These are phyloP conservation scores for Cyaniris semiargus DNA, from an alignment of 2,888 invertebrate genomes.

Conservation along the genomic window DNA sequence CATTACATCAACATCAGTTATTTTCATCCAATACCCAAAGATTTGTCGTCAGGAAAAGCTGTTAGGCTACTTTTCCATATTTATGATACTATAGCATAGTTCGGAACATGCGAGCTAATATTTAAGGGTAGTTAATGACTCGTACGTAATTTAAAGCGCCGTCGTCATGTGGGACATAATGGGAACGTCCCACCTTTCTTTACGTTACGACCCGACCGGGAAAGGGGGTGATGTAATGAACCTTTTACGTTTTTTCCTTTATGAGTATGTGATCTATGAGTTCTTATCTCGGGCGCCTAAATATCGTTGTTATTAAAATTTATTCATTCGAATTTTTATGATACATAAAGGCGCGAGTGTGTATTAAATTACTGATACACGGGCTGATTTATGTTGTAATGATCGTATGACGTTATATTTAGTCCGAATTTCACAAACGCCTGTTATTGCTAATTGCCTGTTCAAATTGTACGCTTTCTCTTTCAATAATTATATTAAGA, in stretches of 20 bases:
- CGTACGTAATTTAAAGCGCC: slow-evolving; percentile 35
- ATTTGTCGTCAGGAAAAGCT: neutral
- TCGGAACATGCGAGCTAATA: slow-evolving; percentile 34
- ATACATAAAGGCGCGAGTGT: neutral
- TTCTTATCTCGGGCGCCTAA: slow-evolving; percentile 21
- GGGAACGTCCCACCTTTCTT: slow-evolving; percentile 35
- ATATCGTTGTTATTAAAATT: neutral
- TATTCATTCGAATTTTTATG: slow-evolving; percentile 15
- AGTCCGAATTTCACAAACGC: neutral
- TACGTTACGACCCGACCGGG: slow-evolving; percentile 22
- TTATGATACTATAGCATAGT: neutral
- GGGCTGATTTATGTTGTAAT: neutral
- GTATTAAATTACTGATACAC: neutral
- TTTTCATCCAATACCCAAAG: neutral
- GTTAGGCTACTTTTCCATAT: neutral
- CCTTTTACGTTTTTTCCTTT: slow-evolving; percentile 28
- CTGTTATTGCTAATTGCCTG: too few relatives aligned
- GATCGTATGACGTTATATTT: neutral
- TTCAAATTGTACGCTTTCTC: too few relatives aligned
- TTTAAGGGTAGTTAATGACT: slow-evolving; percentile 38
- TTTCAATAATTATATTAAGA: too few relatives aligned
- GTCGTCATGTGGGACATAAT: slow-evolving; percentile 37
- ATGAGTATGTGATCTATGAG: slow-evolving; percentile 23
- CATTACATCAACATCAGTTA: neutral
- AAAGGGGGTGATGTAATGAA: slow-evolving; percentile 25